These are phyloP conservation scores for Manduca sexta DNA, from an alignment of 1,140 invertebrate genomes.

Conservation along the genomic window DNA sequence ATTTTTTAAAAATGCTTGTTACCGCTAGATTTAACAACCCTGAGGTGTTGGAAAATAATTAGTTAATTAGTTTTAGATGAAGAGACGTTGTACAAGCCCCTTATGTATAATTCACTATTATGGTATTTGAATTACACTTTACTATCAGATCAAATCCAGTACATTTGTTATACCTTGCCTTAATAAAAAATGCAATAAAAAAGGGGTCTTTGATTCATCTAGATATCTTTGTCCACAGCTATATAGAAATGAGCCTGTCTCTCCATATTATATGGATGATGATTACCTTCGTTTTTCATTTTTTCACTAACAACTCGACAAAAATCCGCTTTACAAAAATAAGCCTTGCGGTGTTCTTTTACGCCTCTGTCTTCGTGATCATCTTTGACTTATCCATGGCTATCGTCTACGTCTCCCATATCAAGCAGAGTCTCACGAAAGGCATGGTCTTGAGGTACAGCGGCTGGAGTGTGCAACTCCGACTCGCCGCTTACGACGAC, in stretches of 20 bases:
- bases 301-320: slow-evolving; percentile 16
- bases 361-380: slow-evolving; percentile 25
- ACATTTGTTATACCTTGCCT: no score
- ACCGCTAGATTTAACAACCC: no score
- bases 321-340: slow-evolving; percentile 28
- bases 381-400: slow-evolving; percentile 55
- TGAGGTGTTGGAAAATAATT: no score
- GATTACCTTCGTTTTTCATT: slow-evolving; percentile 21
- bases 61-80: no score
- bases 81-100: no score
- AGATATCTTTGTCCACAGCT: slow-evolving; percentile 32
- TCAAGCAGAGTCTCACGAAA: slow-evolving; percentile 52
- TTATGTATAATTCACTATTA: no score
- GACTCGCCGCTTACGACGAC: slow-evolving; percentile 30
- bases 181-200: no score
- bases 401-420: slow-evolving; percentile 49
- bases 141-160: no score
- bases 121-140: no score
- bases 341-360: slow-evolving; percentile 28
- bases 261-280: slow-evolving; percentile 48
- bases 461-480: slow-evolving; percentile 47
- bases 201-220: no score
- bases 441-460: slow-evolving; percentile 58
- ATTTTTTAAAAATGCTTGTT: no score
- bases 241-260: slow-evolving; percentile 34